phyloP scores from a whole-genome alignment of 2,797 vertebrate genomes.

The Gymnocypris eckloni region DNA sequence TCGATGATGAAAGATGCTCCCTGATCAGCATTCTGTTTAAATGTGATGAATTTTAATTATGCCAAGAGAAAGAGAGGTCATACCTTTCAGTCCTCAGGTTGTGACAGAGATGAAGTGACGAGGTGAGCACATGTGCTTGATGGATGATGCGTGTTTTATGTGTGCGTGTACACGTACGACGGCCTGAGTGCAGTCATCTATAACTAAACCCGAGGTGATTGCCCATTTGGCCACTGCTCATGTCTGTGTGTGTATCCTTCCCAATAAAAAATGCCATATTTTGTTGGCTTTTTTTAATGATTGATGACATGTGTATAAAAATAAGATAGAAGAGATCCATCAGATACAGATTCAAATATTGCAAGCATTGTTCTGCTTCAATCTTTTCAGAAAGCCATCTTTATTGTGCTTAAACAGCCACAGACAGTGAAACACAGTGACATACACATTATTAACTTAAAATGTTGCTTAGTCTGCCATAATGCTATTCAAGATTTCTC shows the following conservation, averaged over 20 bases:
- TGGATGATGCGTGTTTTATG: conserved; percentile 33
- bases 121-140: conserved; percentile 26
- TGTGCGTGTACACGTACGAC: background rate
- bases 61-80: conserved; percentile 19
- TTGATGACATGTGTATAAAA: background rate
- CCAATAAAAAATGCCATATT: background rate
- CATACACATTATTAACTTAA: background rate
- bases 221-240: background rate
- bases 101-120: conserved; percentile 31
- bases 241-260: background rate
- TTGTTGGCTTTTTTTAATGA: background rate
- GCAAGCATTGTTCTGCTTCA: conserved; percentile 2
- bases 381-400: background rate
- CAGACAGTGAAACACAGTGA: background rate
- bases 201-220: conserved; percentile 6
- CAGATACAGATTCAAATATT: background rate
- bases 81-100: conserved; percentile 9
- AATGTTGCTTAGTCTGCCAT: background rate
- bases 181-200: conserved; percentile 8
- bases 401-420: background rate
- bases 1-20: conserved; percentile 37
- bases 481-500: background rate
- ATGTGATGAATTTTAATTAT: conserved; percentile 33
- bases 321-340: background rate
- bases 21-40: conserved; percentile 43